Conservation (phyloP, 2,888 invertebrate genomes). For the Eledona agricola region DNA sequence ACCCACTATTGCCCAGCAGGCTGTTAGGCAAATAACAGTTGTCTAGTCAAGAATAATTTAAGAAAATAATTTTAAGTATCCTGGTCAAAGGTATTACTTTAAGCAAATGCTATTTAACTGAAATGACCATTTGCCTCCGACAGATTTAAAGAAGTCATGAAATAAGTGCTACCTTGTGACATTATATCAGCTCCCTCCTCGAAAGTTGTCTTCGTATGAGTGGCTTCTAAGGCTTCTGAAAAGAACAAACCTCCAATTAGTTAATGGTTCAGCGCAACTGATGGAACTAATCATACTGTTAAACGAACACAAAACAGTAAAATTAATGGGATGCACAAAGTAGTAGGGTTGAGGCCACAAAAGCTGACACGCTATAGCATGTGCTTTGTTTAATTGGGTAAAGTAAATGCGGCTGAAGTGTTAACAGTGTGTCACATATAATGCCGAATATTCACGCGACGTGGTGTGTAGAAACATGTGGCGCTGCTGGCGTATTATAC, state of each 20-base stretch:
- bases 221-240: constrained; percentile 55
- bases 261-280: constrained; percentile 25
- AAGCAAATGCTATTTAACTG: not conserved
- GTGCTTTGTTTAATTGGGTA: constrained; percentile 36
- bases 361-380: constrained; percentile 45
- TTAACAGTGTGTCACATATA: constrained; percentile 1
- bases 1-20: no score
- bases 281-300: constrained; percentile 33
- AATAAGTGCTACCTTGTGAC: constrained; percentile 54
- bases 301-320: constrained; percentile 34
- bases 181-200: constrained; percentile 55
- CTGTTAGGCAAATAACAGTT: no score
- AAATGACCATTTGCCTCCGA: no score
- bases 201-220: constrained; percentile 51
- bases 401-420: constrained; percentile 17
- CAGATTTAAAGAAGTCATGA: no score
- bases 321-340: constrained; percentile 31
- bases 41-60: no score
- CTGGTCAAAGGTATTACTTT: constrained; percentile 1
- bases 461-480: constrained; percentile 18
- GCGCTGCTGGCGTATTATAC: constrained; percentile 28
- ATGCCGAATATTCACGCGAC: constrained; percentile 28
- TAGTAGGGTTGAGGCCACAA: constrained; percentile 33
- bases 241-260: constrained; percentile 37
- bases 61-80: no score